These are phyloP conservation scores for Pammene fasciana DNA, from an alignment of 2,888 invertebrate genomes.

Conservation along the genomic window DNA sequence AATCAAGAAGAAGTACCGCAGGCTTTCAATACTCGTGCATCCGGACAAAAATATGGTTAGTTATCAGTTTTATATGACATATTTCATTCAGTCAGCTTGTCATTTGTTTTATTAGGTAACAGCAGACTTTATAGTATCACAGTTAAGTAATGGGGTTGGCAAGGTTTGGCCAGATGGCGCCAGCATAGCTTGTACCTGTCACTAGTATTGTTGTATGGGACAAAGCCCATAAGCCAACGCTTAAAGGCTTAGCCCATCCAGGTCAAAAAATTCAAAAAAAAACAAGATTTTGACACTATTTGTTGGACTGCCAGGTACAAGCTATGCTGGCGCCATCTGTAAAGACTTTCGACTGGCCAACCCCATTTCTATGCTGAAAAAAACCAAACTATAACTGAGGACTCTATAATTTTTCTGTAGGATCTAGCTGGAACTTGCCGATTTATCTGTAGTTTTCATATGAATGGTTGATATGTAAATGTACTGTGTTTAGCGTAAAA, in stretches of 20 bases:
- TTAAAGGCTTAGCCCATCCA: no score
- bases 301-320: no score
- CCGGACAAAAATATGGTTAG: conserved; percentile 96
- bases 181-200: no score
- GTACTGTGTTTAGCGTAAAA: conserved; percentile 28
- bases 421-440: background rate
- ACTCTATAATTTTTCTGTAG: background rate
- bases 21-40: conserved; percentile 98
- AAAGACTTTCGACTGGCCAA: no score
- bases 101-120: conserved; percentile 6
- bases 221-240: no score
- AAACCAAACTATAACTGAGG: no score
- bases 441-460: conserved; percentile 8
- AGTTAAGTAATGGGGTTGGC: background rate
- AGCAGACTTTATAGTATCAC: conserved; percentile 6
- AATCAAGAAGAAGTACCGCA: conserved; percentile 97
- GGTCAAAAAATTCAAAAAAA: no score
- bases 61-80: conserved; percentile 28
- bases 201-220: no score
- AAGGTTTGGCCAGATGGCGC: no score
- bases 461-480: conserved; percentile 38
- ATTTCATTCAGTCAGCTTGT: conserved; percentile 12
- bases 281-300: no score
- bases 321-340: no score
- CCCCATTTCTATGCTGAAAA: background rate